These are phyloP conservation scores for Drosophila kuntzei DNA, from an alignment of 2,888 invertebrate species.

Conservation along the genomic window DNA sequence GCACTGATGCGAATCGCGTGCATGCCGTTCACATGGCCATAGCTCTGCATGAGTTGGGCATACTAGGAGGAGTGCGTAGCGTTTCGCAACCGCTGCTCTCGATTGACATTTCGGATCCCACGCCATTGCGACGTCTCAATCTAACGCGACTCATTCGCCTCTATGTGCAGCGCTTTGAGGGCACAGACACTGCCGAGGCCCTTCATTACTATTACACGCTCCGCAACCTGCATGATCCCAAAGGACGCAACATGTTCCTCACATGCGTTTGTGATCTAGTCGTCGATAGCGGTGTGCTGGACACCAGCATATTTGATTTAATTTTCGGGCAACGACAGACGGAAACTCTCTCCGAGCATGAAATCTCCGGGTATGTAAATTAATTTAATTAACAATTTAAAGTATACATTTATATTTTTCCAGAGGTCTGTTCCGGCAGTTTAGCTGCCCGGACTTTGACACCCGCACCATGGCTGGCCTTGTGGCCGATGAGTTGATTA, in stretches of 20 bases:
- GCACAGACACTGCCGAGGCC: conserved; percentile 95
- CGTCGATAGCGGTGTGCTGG: conserved; percentile 88
- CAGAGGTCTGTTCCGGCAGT: conserved; percentile 92
- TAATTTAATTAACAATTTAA: background rate
- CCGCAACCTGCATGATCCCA: conserved; percentile 91
- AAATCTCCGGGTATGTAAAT: conserved; percentile 32
- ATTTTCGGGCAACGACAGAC: conserved; percentile 90
- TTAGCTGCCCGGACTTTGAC: conserved; percentile 89
- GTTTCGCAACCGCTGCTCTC: conserved; percentile 91
- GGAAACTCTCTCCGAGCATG: conserved; percentile 85
- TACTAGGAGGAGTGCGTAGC: conserved; percentile 91
- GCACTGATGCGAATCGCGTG: conserved; percentile 89
- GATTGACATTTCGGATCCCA: conserved; percentile 92
- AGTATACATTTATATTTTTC: background rate
- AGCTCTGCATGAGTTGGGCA: conserved; percentile 93
- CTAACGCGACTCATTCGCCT: conserved; percentile 93
- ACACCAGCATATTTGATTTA: conserved; percentile 90
- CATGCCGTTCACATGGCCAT: conserved; percentile 98
- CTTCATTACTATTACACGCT: conserved; percentile 91
- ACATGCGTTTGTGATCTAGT: conserved; percentile 93
- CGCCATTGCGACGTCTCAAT: conserved; percentile 93
- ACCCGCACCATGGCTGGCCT: conserved; percentile 86
- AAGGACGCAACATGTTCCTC: conserved; percentile 94
- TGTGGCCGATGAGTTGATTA: conserved; percentile 92
- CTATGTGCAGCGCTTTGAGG: conserved; percentile 96